Conservation (phyloP, 2,113 vertebrate genomes). For the Cettia cetti region DNA sequence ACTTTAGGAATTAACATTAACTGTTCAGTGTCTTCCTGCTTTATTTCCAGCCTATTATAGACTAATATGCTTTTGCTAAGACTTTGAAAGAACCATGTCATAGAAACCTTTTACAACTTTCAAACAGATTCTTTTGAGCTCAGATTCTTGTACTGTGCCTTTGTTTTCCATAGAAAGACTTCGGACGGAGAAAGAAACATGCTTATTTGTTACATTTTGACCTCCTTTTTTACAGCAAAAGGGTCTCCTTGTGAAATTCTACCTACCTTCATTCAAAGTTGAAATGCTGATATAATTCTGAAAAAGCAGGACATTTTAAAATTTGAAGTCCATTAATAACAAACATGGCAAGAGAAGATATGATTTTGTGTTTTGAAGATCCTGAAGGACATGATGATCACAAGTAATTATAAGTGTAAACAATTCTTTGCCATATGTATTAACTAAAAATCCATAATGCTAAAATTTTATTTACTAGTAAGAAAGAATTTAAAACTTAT, state of each 20-base stretch:
- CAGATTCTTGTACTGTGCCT: not conserved
- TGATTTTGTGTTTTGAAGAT: not conserved
- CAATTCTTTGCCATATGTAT: not conserved
- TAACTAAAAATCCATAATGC: not conserved
- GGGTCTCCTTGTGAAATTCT: not conserved
- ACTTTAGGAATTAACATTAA: not conserved
- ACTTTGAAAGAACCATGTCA: not conserved
- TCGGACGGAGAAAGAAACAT: not conserved
- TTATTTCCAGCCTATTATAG: not conserved
- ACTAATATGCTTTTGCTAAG: not conserved
- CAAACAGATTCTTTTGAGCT: not conserved
- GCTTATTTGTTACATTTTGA: not conserved
- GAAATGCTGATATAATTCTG: constrained; percentile 1
- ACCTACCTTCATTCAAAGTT: not conserved
- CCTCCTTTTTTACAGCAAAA: not conserved
- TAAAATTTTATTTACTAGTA: not conserved
- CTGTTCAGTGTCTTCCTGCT: not conserved
- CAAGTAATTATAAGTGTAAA: not conserved
- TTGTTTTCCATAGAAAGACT: not conserved
- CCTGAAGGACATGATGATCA: not conserved
- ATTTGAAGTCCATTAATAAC: not conserved
- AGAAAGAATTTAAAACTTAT: not conserved
- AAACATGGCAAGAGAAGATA: not conserved
- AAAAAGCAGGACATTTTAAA: constrained; percentile 12
- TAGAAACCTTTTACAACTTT: not conserved